phyloP scores from a whole-genome alignment of 2,113 vertebrate species.

The Melanotaenia duboulayi region DNA sequence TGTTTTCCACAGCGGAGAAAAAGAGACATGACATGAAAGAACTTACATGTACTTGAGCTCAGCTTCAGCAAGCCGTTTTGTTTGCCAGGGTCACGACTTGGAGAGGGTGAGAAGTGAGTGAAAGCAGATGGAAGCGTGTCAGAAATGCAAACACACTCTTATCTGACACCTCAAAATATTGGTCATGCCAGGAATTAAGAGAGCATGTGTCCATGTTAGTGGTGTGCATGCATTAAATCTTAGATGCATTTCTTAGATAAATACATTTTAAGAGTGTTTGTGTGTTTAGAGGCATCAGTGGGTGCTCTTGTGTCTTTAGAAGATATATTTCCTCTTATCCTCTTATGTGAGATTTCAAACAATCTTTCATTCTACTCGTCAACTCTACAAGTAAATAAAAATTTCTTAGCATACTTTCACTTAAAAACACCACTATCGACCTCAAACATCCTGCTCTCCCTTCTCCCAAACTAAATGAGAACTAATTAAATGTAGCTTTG shows the following conservation, averaged over 20 bases:
- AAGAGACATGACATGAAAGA: not conserved
- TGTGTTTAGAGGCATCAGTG: not conserved
- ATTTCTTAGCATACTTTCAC: not conserved
- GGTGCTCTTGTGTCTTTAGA: not conserved
- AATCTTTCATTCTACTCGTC: not conserved
- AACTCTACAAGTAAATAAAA: not conserved
- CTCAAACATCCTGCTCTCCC: slow-evolving; percentile 2
- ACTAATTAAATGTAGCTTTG: slow-evolving; percentile 20
- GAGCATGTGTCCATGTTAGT: not conserved
- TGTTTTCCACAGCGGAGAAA: too few relatives aligned
- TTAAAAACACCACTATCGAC: slow-evolving; percentile 2
- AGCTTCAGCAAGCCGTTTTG: not conserved
- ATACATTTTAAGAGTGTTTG: too few relatives aligned
- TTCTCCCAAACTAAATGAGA: not conserved
- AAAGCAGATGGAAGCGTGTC: slow-evolving; percentile 61
- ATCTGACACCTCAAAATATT: slow-evolving; percentile 27
- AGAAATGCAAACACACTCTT: slow-evolving; percentile 16
- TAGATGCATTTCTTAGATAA: not conserved
- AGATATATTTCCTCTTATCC: not conserved
- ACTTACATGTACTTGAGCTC: not conserved
- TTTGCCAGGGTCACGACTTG: slow-evolving; percentile 44
- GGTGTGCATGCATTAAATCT: not conserved
- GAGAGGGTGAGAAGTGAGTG: slow-evolving; percentile 48
- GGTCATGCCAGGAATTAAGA: slow-evolving; percentile 39
- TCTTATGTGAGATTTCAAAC: not conserved